Evolutionary conservation across 2,888 invertebrate genomes (phyloP), one percentile per base, ranked within the genome.

Genomic region (Scaeva pyrastri): DNA sequence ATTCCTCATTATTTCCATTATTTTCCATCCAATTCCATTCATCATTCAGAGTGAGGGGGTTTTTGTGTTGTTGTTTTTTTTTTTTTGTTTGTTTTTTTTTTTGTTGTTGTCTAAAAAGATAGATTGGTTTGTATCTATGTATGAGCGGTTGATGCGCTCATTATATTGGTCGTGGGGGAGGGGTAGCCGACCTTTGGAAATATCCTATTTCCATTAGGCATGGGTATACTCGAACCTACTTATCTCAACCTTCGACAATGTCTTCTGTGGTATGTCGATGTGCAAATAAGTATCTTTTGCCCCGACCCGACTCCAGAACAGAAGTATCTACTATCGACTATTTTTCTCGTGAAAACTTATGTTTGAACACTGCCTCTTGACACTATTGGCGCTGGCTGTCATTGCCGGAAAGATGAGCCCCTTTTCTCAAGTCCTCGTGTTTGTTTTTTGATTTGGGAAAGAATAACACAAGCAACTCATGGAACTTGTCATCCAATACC

Each of bases 381-480:
- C 86, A 86, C 86, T 78, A 74, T 82, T 82, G 82, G 74, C 82
- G 82, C 77, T 82, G 75, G 11, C 72, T 73, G 31, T 39, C 72
- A 45, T 11, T 60, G n/a, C 39, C 7, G 23, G 39, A 48, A 68
- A 66, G 76, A 76, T 71, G 74, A 55, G 72, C 66, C 75, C 71
- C 60, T 66, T 21, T 50, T 14, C 39, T 75, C 64, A 43, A 41
- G 41, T 45, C 48, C 11, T 58, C 41, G 21, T 48, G 36, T 85
- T 85, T 85, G 85, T 77, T 81, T 85, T 85, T 73, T 85, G 85
- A 85, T 82, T 86, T 86, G 82, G 77, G 86, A 82, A 86, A 86
- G 77, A 86, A 86, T 71, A 86, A 86, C 82, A 86, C 77, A 81
- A 86, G 70, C 71, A 74, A 60, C 86, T 86, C 77, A 77, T 81